Evolutionary conservation across 2,113 vertebrate species (phyloP).

Genomic region (Malurus cyaneus): DNA sequence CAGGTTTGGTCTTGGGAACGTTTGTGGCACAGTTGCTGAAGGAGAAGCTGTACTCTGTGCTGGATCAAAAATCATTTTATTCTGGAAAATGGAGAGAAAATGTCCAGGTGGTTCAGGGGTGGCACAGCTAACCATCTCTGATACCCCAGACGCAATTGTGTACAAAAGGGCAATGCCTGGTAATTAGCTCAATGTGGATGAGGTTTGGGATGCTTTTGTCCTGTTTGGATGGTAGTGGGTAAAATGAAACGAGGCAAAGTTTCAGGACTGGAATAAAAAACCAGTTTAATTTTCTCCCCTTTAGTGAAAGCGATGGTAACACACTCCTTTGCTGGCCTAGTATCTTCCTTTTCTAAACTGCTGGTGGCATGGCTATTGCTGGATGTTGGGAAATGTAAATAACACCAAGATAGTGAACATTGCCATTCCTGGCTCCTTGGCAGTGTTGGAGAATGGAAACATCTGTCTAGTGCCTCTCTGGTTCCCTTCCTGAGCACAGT

Average conservation of each 20-base stretch:
- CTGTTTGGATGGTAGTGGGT: background rate
- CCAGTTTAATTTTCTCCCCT: background rate
- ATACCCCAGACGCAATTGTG: background rate
- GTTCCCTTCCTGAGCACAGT: background rate
- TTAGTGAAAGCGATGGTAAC: fast-evolving
- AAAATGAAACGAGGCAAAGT: background rate
- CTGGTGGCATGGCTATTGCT: background rate
- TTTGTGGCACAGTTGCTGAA: background rate
- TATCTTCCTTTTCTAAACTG: background rate
- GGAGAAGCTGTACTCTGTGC: background rate
- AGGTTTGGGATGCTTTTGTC: background rate
- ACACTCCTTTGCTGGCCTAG: fast-evolving
- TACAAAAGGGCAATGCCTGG: background rate
- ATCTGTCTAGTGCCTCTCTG: background rate
- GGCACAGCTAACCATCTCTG: background rate
- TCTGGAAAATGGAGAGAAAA: background rate
- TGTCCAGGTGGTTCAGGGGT: background rate
- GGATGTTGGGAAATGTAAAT: conserved; percentile 56
- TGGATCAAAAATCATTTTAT: background rate
- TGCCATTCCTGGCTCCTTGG: background rate
- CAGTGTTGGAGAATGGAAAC: conserved; percentile 45
- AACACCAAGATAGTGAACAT: conserved; percentile 35
- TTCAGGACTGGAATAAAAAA: background rate
- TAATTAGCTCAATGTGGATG: background rate
- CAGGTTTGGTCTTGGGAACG: background rate